Conservation (phyloP, 2,797 vertebrate species). For the Alca torda region DNA sequence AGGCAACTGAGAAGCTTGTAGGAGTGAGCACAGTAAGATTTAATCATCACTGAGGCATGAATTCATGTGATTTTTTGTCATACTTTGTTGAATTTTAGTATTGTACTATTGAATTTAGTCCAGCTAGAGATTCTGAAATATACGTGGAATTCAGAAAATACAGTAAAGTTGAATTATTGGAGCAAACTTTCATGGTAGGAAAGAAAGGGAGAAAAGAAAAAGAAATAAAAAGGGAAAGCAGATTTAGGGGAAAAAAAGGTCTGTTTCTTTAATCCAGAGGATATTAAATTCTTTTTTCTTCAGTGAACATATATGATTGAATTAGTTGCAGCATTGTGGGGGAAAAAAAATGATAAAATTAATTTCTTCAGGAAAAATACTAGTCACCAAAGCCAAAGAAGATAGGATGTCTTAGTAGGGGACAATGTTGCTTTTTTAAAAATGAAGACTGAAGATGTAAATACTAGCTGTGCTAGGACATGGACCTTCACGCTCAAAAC, state of each 20-base stretch:
- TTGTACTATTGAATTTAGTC: neutral
- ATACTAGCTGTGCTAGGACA: neutral
- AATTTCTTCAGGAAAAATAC: neutral
- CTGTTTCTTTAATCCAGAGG: neutral
- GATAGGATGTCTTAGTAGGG: neutral
- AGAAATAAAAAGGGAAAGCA: neutral
- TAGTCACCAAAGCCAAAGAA: neutral
- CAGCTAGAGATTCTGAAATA: neutral
- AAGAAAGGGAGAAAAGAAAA: neutral
- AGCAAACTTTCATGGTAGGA: neutral
- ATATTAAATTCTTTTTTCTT: neutral
- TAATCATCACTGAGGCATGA: neutral
- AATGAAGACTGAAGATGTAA: neutral
- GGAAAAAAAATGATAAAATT: too few species aligned
- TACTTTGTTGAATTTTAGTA: neutral
- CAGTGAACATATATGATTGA: neutral
- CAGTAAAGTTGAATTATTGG: neutral
- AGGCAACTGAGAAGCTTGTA: neutral
- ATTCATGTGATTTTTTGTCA: neutral
- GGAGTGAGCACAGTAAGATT: neutral
- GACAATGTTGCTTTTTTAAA: neutral
- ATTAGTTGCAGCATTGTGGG: neutral
- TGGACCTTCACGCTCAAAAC: neutral
- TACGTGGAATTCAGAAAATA: neutral
- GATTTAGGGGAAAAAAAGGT: accelerated